Percentiles rank a stretch among this genome's conserved stretches.
phyloP scores from a whole-genome alignment of 2,797 vertebrate species.

The Meda fulgida region DNA sequence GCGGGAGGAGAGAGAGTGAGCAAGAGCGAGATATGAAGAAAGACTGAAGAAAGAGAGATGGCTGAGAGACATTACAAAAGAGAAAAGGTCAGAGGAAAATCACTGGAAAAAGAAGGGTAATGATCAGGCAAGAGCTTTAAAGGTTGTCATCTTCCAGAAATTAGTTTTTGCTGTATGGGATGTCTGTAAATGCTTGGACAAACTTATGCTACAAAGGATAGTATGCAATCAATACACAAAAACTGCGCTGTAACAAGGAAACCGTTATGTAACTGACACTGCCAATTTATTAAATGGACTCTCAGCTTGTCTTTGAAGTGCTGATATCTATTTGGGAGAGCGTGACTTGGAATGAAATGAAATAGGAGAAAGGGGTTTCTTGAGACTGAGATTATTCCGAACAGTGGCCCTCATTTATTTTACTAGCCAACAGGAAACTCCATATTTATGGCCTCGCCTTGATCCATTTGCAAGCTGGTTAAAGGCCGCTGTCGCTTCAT shows the following conservation, averaged over 20 bases:
- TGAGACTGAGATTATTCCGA: neutral
- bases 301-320: slow-evolving; percentile 27
- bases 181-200: neutral
- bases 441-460: slow-evolving; percentile 73
- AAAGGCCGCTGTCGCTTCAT: slow-evolving; percentile 65
- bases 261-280: neutral
- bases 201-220: neutral
- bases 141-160: neutral
- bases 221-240: neutral
- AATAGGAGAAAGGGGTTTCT: neutral
- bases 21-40: neutral
- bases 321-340: neutral
- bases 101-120: neutral
- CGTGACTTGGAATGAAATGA: neutral
- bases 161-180: neutral
- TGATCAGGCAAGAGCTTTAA: neutral
- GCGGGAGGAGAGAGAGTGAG: neutral
- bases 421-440: slow-evolving; percentile 77
- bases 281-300: neutral
- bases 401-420: slow-evolving; percentile 72
- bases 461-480: slow-evolving; percentile 77
- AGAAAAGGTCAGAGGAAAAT: neutral
- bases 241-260: neutral
- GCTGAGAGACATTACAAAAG: neutral
- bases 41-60: neutral